Base-by-base conservation (phyloP, 1,140 invertebrate genomes). In the Brachionus calyciflorus region DNA sequence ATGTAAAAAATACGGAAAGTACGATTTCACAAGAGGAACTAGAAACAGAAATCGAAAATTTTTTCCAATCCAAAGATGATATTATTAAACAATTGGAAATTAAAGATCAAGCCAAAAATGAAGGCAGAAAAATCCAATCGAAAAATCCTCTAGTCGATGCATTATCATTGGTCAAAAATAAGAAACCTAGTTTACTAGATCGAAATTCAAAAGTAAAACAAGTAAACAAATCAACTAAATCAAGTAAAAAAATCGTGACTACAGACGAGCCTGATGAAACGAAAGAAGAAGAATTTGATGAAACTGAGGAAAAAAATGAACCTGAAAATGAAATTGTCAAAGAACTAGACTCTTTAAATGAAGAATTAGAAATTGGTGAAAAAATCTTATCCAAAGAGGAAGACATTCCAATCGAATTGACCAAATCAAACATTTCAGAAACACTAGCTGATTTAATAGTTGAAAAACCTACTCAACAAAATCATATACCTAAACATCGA, bases 31-130 rank as follows among this genome's bases (percentile, higher is more conserved):
- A 51, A 30, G 24, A 40, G n/a, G 69, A 49, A n/a, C 24, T 65
- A 0, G 51, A 73, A n/a, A 24, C 51, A 19, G 69, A 73, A 17
- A 73, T 73, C 24, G 69, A 73, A 7, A 73, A 73, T 10, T 73
- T 73, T 73, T 55, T 73, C 46, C 24, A 30, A 9, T 55, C 51
- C 0, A 73, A 73, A 30, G 51, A 73, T 33, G 46, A 49, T 3
- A 14, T 40, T 33, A 51, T 55, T 12, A 73, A 40, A 37, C 24
- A 73, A 41, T 19, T 73, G 14, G 69, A 49, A 9, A 30, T 19
- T 17, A 33, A 26, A 53, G 17, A 49, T 1, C 19, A 30, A 6
- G 33, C 19, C 21, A 41, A 37, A 33, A 30, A 49, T 14, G n/a
- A n/a, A n/a, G 10, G 26, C n/a, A 55, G 30, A 28, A 33, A 37